Percentiles rank a stretch among this genome's conserved stretches.
Conservation (phyloP, 2,113 vertebrate species). For the Hypanus sabinus region DNA sequence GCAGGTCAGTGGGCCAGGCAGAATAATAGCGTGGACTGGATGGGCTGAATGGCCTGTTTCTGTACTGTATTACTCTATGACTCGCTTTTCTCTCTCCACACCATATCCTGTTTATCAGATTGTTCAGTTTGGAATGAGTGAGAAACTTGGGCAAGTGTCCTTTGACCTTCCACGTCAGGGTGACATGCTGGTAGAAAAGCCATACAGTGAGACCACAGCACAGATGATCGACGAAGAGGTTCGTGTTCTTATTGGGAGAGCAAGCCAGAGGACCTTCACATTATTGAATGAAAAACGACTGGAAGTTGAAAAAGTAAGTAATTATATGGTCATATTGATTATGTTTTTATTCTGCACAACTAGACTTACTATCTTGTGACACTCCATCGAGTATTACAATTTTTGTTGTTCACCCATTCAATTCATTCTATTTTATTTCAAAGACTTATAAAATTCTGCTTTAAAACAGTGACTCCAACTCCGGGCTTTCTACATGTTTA, state of each 20-base stretch:
- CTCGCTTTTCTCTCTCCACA: background rate
- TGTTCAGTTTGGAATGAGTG: slow-evolving; percentile 58
- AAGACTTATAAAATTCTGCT: background rate
- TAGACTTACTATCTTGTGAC: background rate
- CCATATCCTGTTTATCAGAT: slow-evolving; percentile 43
- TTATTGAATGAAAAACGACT: slow-evolving; percentile 50
- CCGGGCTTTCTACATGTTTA: background rate
- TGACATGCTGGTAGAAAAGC: slow-evolving; percentile 50
- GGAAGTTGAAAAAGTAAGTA: slow-evolving; percentile 50
- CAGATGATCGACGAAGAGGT: slow-evolving; percentile 68
- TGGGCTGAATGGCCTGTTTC: too few species aligned
- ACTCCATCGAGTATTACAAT: background rate
- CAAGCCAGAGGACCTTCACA: slow-evolving; percentile 52
- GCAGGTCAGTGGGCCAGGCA: too few species aligned
- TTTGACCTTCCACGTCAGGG: slow-evolving; percentile 51
- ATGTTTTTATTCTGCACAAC: background rate
- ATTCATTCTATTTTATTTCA: background rate
- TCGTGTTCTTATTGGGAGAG: slow-evolving; percentile 49
- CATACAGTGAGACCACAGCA: slow-evolving; percentile 52
- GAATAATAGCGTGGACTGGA: too few species aligned
- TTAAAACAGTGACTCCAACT: background rate
- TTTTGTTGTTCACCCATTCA: background rate
- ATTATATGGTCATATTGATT: background rate
- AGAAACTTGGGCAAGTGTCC: slow-evolving; percentile 58
- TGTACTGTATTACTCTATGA: too few species aligned